Base-by-base conservation (phyloP, 2,113 vertebrate species). In the Ondatra zibethicus region DNA sequence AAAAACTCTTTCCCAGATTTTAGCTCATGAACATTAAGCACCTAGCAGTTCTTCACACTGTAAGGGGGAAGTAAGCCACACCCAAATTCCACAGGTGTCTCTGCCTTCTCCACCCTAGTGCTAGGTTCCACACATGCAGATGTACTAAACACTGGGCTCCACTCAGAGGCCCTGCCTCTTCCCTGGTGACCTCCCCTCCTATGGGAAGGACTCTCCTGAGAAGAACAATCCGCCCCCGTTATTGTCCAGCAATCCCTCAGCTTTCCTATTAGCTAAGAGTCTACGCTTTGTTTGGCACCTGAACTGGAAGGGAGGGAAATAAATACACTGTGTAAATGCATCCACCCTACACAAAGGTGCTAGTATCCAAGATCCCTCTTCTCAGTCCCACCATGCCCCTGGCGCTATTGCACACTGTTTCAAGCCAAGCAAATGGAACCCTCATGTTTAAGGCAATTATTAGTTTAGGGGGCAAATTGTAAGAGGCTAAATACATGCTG, bases 41-140 rank as follows among this genome's bases (percentile, higher is more conserved):
- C 58, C 25, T 17, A 92, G 50, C 78, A 88, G 72, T 50, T 52
- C 68, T 29, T 50, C 61, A 4, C 42, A 36, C 16, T 42, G 0
- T 0, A 39, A 42, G 9, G 14, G 3, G 0, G 39, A 17, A 39
- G 7, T 19, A 3, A 3, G n/a, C 0, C 3, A 42, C 58, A 7
- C 7, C 42, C 17, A 23, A 77, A 47, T 29, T 31, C 58, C 50
- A n/a, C 27, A 52, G 50, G 39, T 16, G 19, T 65, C 66, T 78
- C 33, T n/a, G 10, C 19, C 0, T 7, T n/a, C 45, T 9, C 25
- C 82, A 55, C 17, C 39, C 3, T 61, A 50, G 47, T 2, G 82
- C 7, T 7, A 4, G 50, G 14, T 10, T 61, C 63, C 13, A n/a
- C 65, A 25, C n/a, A 14, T 52, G 65, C 66, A 19, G n/a, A 29